Conservation (phyloP, 2,113 vertebrate genomes). For the Embiotoca jacksoni region DNA sequence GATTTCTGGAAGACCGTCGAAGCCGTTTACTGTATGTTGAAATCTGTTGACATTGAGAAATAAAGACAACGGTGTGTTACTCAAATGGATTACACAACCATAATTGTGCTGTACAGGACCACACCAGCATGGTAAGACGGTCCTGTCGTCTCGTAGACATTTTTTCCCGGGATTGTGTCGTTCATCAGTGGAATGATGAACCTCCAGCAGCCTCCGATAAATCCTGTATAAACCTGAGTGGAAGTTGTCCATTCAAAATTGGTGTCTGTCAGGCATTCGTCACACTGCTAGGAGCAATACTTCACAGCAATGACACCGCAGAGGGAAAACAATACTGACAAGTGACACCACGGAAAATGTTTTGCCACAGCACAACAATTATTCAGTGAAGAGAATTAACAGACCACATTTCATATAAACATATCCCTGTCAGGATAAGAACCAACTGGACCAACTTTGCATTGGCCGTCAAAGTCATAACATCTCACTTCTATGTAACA, state of each 20-base stretch:
- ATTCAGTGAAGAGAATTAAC: constrained; percentile 3
- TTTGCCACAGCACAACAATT: constrained; percentile 19
- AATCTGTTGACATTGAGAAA: constrained; percentile 65
- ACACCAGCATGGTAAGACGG: constrained; percentile 14
- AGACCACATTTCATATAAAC: background rate
- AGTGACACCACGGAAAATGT: constrained; percentile 23
- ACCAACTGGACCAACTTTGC: background rate
- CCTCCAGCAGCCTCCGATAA: constrained; percentile 15
- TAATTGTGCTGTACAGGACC: constrained; percentile 11
- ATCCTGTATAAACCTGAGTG: constrained; percentile 36
- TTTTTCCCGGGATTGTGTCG: constrained; percentile 9
- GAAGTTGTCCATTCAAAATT: constrained; percentile 43
- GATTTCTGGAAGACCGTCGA: constrained; percentile 23
- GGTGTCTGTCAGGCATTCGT: constrained; percentile 25
- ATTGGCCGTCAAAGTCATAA: too few species aligned
- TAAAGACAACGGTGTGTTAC: constrained; percentile 25
- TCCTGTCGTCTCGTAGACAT: constrained; percentile 17
- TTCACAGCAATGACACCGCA: constrained; percentile 21
- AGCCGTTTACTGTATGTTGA: constrained; percentile 12
- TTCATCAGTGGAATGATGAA: constrained; percentile 52
- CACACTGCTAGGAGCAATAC: constrained; percentile 20
- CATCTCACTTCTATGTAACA: too few species aligned
- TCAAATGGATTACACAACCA: constrained; percentile 35
- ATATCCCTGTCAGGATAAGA: background rate
- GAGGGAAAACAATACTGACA: constrained; percentile 48